phyloP scores from a whole-genome alignment of 2,797 vertebrate species.

The Botia kubotai region DNA sequence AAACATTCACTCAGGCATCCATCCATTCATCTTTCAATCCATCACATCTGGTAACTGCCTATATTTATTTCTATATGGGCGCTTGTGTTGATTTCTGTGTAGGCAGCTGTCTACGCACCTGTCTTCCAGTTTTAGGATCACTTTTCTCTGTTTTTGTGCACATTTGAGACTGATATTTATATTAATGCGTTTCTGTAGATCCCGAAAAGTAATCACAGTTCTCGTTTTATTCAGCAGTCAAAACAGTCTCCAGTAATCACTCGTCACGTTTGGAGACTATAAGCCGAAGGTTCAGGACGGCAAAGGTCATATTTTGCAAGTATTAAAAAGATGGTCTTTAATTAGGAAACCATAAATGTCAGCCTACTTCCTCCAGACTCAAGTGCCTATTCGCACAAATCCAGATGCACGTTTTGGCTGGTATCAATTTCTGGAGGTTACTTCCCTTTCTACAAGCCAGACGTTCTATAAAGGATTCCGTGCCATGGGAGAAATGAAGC shows the following conservation, averaged over 20 bases:
- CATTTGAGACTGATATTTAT: background rate
- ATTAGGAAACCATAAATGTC: slow-evolving; percentile 83
- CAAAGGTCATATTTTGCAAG: slow-evolving; percentile 86
- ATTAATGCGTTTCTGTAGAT: background rate
- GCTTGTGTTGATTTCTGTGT: slow-evolving; percentile 40
- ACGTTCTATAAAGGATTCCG: background rate
- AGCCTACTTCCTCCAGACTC: slow-evolving; percentile 73
- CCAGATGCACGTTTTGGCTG: background rate
- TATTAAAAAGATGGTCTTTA: slow-evolving; percentile 79
- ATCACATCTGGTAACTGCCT: slow-evolving; percentile 38
- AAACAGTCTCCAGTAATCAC: slow-evolving; percentile 10
- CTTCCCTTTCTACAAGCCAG: background rate
- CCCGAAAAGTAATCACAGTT: background rate
- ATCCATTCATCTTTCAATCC: slow-evolving; percentile 53
- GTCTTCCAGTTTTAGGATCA: slow-evolving; percentile 38
- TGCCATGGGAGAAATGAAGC: slow-evolving; percentile 3
- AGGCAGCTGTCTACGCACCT: slow-evolving; percentile 50
- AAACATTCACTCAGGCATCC: slow-evolving; percentile 41
- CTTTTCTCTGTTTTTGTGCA: background rate
- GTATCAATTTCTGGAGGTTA: slow-evolving; percentile 48
- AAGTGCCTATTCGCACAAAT: slow-evolving; percentile 59
- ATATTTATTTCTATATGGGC: slow-evolving; percentile 43
- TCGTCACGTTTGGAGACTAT: slow-evolving; percentile 18
- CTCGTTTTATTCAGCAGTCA: background rate
- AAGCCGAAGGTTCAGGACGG: slow-evolving; percentile 53